A percentile compares a stretch with the other conserved stretches of the same genome.
These are phyloP conservation scores for Nibea albiflora DNA, from an alignment of 2,113 vertebrate genomes.

Conservation along the genomic window DNA sequence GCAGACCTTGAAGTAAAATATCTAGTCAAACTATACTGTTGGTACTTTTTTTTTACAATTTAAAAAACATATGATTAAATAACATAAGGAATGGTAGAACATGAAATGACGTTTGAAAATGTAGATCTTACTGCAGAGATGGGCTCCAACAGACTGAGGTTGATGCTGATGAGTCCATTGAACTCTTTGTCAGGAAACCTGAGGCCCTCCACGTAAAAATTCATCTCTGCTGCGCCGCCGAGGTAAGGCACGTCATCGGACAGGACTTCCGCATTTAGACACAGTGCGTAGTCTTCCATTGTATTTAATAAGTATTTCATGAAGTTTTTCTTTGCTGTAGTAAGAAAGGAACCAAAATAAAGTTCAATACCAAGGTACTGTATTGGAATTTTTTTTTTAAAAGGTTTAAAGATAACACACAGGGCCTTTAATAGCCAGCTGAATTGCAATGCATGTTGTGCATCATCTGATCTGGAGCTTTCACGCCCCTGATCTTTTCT, in stretches of 20 bases:
- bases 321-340: too few species aligned
- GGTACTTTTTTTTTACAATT: too few species aligned
- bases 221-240: conserved; percentile 75
- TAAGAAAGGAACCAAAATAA: neutral
- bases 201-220: conserved; percentile 91
- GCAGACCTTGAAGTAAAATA: neutral
- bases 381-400: too few species aligned
- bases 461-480: neutral
- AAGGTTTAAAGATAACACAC: too few species aligned
- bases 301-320: too few species aligned
- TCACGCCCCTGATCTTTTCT: conserved; percentile 8
- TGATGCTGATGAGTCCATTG: conserved; percentile 87
- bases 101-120: neutral
- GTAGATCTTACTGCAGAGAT: conserved; percentile 74
- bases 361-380: too few species aligned
- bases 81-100: neutral
- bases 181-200: conserved; percentile 90
- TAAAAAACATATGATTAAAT: neutral
- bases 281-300: conserved; percentile 78
- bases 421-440: too few species aligned
- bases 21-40: too few species aligned
- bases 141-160: conserved; percentile 89
- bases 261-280: conserved; percentile 85
- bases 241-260: conserved; percentile 86
- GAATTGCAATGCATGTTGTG: neutral